Evolutionary conservation across 2,888 invertebrate species (phyloP), one percentile per base, ranked within the genome.

Genomic region (Eustalomyia histrio): DNA sequence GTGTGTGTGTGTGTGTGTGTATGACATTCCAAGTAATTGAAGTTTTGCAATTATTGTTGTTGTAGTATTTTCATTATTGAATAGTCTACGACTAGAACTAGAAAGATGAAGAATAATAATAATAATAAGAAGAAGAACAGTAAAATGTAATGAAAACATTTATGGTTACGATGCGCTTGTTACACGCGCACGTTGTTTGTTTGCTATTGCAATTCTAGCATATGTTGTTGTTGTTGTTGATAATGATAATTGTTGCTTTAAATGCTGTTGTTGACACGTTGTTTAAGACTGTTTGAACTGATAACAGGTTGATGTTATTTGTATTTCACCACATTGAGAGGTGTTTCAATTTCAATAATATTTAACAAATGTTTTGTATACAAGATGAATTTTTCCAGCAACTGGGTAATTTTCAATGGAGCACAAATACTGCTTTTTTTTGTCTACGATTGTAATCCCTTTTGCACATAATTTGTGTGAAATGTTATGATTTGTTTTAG

Each of bases 211-310:
- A 79, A 69, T 72, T 61, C 67, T 55, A 43, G 6, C 24, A 78
- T 55, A 68, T 67, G 72, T 73, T 17, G 47, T 57, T 69, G 55
- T 69, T 75, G 33, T 52, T 67, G 47, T 50, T 57, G 33, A 72
- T 73, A 76, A 80, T 80, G 67, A 76, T 72, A 80, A 80, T 80
- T 80, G 72, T 80, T 76, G 80, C 72, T 71, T 63, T 64, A 43
- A 76, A 61, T 63, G 63, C 72, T 80, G 72, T 68, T 80, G 80
- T 68, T 80, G 80, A 80, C 72, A 80, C 63, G 43, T 68, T 80
- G 57, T 76, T 76, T 43, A 75, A 50, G 47, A 75, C 58, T 71
- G 35, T 12, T 63, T 17, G 55, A 69, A 71, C 69, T 72, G 72
- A 72, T 71, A 76, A 76, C 79, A 80, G 75, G 75, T 71, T 75